Conservation (phyloP, 30 jellyfish, hydroid and myxozoan genomes). For the Aurelia aurita complex sp. Pacific region DNA sequence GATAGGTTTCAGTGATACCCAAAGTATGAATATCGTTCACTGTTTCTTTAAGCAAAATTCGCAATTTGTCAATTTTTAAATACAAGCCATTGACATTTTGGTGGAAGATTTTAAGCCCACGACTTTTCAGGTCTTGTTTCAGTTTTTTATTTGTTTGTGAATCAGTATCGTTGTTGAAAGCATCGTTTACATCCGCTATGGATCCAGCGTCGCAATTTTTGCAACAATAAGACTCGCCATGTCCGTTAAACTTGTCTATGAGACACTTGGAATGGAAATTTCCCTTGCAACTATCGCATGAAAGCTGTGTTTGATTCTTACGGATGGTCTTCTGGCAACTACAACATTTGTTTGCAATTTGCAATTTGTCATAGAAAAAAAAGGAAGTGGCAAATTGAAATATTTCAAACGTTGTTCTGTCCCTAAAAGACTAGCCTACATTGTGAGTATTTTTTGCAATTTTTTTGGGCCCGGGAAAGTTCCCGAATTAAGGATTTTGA, state of each 20-base stretch:
- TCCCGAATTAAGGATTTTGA: too few species aligned
- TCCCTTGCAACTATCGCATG: conserved; percentile 12
- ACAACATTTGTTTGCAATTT: neutral
- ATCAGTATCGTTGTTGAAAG: conserved; percentile 5
- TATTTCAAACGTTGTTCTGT: too few species aligned
- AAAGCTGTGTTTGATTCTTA: neutral
- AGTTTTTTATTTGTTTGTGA: conserved; percentile 14
- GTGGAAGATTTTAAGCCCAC: conserved; percentile 16
- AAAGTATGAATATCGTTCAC: conserved; percentile 8
- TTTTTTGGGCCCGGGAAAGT: too few species aligned
- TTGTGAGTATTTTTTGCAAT: too few species aligned
- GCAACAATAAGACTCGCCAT: conserved; percentile 5
- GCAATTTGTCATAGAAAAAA: too few species aligned
- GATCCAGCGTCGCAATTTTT: conserved; percentile 8
- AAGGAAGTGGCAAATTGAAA: too few species aligned
- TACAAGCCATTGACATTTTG: conserved; percentile 21
- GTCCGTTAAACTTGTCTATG: conserved; percentile 17
- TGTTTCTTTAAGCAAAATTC: neutral
- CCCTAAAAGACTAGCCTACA: too few species aligned
- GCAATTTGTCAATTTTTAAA: neutral
- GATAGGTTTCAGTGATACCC: conserved; percentile 25
- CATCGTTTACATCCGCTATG: neutral
- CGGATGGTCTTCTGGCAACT: conserved; percentile 14
- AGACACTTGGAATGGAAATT: conserved; percentile 13
- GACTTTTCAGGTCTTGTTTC: conserved; percentile 15